A percentile compares a stretch with the other conserved stretches of the same genome.
These are phyloP conservation scores for Bellardia bayeri DNA, from an alignment of 2,888 invertebrate species.

Conservation along the genomic window DNA sequence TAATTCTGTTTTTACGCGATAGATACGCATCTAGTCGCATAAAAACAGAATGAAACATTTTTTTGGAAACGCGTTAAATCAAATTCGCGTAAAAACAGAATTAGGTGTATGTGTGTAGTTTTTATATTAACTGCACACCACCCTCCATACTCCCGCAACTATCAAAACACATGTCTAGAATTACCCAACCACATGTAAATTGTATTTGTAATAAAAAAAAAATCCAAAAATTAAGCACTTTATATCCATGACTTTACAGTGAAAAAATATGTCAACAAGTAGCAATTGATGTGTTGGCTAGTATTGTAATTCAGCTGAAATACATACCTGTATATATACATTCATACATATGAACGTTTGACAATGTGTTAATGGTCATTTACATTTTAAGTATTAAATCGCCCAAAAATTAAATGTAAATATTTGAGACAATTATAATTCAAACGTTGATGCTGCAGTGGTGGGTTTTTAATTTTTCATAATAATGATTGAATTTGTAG, in stretches of 20 bases:
- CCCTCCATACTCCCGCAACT: no score
- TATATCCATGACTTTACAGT: background rate
- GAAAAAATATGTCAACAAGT: background rate
- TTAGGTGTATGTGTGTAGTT: no score
- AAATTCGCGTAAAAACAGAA: no score
- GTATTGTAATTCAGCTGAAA: background rate
- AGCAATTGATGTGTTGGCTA: background rate
- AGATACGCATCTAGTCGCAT: no score
- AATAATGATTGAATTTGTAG: background rate
- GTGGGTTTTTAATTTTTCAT: slow-evolving; percentile 20
- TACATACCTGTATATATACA: no score
- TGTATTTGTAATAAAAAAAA: background rate
- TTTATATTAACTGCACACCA: no score
- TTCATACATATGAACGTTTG: slow-evolving; percentile 5
- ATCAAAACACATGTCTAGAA: background rate
- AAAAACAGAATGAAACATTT: no score
- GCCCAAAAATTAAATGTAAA: background rate
- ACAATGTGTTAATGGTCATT: background rate
- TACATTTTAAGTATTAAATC: slow-evolving; percentile 7
- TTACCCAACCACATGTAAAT: background rate
- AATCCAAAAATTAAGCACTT: background rate
- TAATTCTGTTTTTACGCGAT: no score
- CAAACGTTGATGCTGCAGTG: background rate
- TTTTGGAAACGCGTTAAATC: no score
- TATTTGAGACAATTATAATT: slow-evolving; percentile 15